Evolutionary conservation across 2,113 vertebrate species (phyloP).

Genomic region (Microtus ochrogaster): DNA sequence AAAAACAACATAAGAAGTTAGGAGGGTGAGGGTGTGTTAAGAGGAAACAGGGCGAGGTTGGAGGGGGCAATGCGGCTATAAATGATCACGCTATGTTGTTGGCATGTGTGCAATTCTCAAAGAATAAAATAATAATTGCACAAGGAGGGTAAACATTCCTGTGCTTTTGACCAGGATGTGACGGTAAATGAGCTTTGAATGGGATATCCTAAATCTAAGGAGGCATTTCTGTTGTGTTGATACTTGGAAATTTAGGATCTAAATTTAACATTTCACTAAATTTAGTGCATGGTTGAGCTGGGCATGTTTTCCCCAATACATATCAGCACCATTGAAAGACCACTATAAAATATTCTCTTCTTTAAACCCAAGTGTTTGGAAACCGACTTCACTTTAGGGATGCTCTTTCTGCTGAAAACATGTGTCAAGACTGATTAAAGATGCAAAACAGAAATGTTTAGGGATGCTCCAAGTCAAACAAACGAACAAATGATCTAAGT

Average conservation of each 20-base stretch:
- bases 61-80: too few relatives aligned
- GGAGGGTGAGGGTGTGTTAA: background rate
- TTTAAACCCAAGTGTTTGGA: background rate
- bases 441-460: background rate
- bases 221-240: background rate
- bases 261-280: constrained; percentile 33
- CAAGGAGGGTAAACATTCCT: background rate
- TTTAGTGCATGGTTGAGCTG: background rate
- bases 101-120: background rate
- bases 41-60: background rate
- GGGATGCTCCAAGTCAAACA: background rate
- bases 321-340: background rate
- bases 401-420: background rate
- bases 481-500: background rate
- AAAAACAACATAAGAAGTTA: background rate
- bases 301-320: background rate
- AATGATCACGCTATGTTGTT: background rate
- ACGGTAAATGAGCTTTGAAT: background rate
- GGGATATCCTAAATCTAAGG: background rate
- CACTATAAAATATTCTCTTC: background rate
- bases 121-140: background rate
- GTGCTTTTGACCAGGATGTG: background rate
- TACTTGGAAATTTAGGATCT: constrained; percentile 34
- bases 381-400: background rate
- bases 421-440: background rate